These are phyloP conservation scores for Characodon lateralis DNA, from an alignment of 2,797 vertebrate genomes.

Conservation along the genomic window DNA sequence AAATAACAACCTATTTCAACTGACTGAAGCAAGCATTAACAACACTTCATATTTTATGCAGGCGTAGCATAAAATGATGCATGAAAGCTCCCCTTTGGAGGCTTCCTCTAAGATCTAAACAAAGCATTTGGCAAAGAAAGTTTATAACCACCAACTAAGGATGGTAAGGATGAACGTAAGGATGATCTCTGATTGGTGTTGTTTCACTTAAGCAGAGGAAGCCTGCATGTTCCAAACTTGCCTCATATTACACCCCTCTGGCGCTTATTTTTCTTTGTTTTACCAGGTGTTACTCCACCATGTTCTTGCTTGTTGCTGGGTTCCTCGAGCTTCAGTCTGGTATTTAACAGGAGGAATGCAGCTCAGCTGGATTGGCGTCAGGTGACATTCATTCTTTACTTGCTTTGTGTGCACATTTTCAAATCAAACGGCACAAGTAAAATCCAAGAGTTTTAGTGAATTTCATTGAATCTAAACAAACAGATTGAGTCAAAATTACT, in stretches of 20 bases:
- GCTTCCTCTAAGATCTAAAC: not conserved
- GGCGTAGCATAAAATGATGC: not conserved
- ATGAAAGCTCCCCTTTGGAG: not conserved
- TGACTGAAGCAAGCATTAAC: not conserved
- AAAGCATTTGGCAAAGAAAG: not conserved
- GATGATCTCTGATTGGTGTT: not conserved
- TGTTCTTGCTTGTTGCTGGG: slow-evolving; percentile 1
- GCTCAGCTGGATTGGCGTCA: slow-evolving; percentile 5
- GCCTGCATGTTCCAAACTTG: not conserved
- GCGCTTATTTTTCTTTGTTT: slow-evolving; percentile 3
- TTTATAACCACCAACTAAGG: not conserved
- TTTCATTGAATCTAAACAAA: not conserved
- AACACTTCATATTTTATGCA: not conserved
- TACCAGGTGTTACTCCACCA: slow-evolving; percentile 1
- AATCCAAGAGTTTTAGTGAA: slow-evolving; percentile 3
- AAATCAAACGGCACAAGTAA: not conserved
- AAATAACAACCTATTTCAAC: not conserved
- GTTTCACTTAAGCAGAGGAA: not conserved
- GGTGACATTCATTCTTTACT: slow-evolving; percentile 7
- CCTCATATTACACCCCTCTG: not conserved
- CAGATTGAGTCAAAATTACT: not conserved
- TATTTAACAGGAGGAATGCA: slow-evolving; percentile 3
- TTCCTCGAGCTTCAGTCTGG: slow-evolving; percentile 3
- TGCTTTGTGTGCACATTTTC: not conserved
- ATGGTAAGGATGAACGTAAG: too few species aligned